These are phyloP conservation scores for Heteromormyrus szaboi DNA, from an alignment of 2,797 vertebrate genomes.

Conservation along the genomic window DNA sequence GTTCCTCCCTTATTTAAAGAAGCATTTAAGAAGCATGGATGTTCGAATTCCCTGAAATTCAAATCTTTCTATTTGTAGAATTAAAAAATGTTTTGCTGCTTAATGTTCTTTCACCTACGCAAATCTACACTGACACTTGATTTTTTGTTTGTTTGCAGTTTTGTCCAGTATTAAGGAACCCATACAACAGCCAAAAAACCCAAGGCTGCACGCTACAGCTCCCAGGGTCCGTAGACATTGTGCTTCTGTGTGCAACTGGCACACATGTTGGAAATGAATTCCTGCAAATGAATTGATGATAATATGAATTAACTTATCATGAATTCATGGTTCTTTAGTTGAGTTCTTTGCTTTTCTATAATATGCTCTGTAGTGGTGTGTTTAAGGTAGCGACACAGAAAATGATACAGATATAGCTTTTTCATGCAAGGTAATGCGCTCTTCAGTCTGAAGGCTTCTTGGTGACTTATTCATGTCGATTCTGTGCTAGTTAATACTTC, in stretches of 20 bases:
- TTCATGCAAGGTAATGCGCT: not conserved
- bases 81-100: not conserved
- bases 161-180: conserved; percentile 84
- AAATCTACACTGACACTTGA: not conserved
- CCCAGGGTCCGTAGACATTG: conserved; percentile 70
- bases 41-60: not conserved
- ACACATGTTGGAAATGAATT: not conserved
- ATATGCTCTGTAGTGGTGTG: not conserved
- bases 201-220: conserved; percentile 72
- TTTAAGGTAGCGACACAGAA: not conserved
- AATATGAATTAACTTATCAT: too few relatives aligned
- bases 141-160: conserved; percentile 58
- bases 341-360: not conserved
- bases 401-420: not conserved
- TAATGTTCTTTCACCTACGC: not conserved
- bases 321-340: not conserved
- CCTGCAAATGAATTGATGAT: not conserved
- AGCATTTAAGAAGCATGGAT: not conserved
- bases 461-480: not conserved
- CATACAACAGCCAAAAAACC: conserved; percentile 75
- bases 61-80: not conserved
- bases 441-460: not conserved
- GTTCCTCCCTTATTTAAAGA: not conserved
- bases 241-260: not conserved
- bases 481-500: conserved; percentile 7